These are phyloP conservation scores for Chrysotoxum bicinctum DNA, from an alignment of 2,888 invertebrate species.

Conservation along the genomic window DNA sequence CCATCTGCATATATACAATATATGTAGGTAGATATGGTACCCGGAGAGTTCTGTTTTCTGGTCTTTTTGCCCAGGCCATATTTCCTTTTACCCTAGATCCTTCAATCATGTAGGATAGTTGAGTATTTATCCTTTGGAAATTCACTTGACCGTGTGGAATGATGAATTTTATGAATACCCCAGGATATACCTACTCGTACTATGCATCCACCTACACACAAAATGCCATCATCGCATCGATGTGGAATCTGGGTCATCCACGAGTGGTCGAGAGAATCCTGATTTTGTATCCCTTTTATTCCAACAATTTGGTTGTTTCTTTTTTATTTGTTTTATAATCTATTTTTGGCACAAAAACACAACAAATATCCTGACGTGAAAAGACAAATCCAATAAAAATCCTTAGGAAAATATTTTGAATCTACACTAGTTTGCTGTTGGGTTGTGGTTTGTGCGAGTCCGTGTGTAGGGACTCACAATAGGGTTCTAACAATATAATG, in stretches of 20 bases:
- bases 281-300: constrained; percentile 40
- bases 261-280: constrained; percentile 52
- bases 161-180: constrained; percentile 69
- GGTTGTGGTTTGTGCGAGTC: not conserved
- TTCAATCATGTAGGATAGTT: not conserved
- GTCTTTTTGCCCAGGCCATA: constrained; percentile 22
- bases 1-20: constrained; percentile 46
- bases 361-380: constrained; percentile 33
- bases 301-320: not conserved
- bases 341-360: constrained; percentile 17
- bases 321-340: not conserved
- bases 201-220: not conserved
- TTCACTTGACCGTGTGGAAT: constrained; percentile 68
- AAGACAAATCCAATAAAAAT: constrained; percentile 48
- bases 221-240: constrained; percentile 23
- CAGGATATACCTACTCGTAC: not conserved
- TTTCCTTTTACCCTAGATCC: constrained; percentile 23
- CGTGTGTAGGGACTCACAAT: not conserved
- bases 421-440: not conserved
- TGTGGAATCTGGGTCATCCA: constrained; percentile 62
- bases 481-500: not conserved
- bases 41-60: constrained; percentile 35
- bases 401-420: constrained; percentile 25
- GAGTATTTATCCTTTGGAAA: constrained; percentile 44
- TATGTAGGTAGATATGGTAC: constrained; percentile 14